Conservation (phyloP, 2,113 vertebrate genomes). For the Callopanchax toddi region DNA sequence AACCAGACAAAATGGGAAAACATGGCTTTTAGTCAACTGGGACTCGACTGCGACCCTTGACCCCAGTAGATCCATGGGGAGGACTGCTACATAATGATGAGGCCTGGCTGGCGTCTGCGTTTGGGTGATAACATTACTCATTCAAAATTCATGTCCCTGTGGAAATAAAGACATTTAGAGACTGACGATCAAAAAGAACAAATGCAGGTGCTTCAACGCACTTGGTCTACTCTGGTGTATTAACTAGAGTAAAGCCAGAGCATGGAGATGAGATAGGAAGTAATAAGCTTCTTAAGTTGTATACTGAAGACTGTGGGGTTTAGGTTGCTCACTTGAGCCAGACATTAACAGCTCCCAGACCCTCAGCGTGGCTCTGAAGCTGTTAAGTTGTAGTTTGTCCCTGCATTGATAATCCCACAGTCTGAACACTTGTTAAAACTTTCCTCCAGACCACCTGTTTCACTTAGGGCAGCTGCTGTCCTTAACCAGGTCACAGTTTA, state of each 20-base stretch:
- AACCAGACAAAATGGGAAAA: not conserved
- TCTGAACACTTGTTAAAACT: slow-evolving; percentile 72
- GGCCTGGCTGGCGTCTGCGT: slow-evolving; percentile 15
- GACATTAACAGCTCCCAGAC: slow-evolving; percentile 35
- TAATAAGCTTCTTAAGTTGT: slow-evolving; percentile 67
- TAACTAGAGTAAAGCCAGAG: slow-evolving; percentile 27
- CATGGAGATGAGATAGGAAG: slow-evolving; percentile 35
- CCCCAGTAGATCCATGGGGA: slow-evolving; percentile 30
- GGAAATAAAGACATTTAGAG: slow-evolving; percentile 1
- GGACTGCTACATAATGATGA: slow-evolving; percentile 41
- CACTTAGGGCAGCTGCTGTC: slow-evolving; percentile 68
- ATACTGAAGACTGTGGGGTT: slow-evolving; percentile 42
- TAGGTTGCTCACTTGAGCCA: slow-evolving; percentile 37
- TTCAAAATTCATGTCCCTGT: slow-evolving; percentile 18
- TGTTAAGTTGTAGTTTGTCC: slow-evolving; percentile 57
- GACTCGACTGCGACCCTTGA: slow-evolving; percentile 46
- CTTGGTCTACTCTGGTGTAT: slow-evolving; percentile 23
- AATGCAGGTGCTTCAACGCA: slow-evolving; percentile 14
- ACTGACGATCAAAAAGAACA: not conserved
- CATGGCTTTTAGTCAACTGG: slow-evolving; percentile 45
- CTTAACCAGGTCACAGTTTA: slow-evolving; percentile 28
- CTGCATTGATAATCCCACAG: slow-evolving; percentile 63
- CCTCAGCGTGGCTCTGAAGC: slow-evolving; percentile 54
- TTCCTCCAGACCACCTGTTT: slow-evolving; percentile 74
- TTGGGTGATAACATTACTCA: slow-evolving; percentile 44